phyloP scores from a whole-genome alignment of 2,113 vertebrate species.

The Daphoenositta chrysoptera region DNA sequence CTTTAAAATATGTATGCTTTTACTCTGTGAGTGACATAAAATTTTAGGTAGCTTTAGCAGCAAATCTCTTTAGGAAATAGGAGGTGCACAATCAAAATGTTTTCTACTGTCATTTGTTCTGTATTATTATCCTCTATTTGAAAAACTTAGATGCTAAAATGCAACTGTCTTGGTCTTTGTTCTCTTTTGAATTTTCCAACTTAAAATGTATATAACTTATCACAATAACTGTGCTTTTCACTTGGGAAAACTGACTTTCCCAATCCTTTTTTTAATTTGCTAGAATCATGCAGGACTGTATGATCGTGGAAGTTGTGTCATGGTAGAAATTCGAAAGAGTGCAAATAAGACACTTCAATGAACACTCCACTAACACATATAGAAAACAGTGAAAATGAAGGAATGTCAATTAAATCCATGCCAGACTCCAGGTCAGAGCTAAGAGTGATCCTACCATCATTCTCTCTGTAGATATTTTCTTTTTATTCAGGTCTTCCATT shows the following conservation, averaged over 20 bases:
- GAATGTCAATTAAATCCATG: neutral
- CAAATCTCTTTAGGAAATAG: neutral
- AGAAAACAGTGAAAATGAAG: neutral
- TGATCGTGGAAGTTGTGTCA: neutral
- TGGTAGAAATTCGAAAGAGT: neutral
- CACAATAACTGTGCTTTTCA: neutral
- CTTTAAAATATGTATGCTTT: neutral
- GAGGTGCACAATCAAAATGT: neutral
- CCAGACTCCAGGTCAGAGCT: neutral
- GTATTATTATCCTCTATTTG: neutral
- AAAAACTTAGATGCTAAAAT: neutral
- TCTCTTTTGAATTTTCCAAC: neutral
- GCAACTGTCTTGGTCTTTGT: neutral
- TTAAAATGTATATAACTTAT: neutral
- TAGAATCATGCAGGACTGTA: neutral
- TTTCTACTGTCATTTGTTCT: neutral
- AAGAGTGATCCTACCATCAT: neutral
- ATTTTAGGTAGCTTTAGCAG: neutral
- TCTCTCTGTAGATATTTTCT: neutral
- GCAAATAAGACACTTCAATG: neutral
- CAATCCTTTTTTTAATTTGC: neutral
- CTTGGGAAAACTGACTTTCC: neutral
- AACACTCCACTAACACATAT: rapidly evolving
- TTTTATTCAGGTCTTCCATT: neutral
- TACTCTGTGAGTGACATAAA: neutral